Evolutionary conservation across 2,888 invertebrate species (phyloP).

Genomic region (Cheilosia impressa): DNA sequence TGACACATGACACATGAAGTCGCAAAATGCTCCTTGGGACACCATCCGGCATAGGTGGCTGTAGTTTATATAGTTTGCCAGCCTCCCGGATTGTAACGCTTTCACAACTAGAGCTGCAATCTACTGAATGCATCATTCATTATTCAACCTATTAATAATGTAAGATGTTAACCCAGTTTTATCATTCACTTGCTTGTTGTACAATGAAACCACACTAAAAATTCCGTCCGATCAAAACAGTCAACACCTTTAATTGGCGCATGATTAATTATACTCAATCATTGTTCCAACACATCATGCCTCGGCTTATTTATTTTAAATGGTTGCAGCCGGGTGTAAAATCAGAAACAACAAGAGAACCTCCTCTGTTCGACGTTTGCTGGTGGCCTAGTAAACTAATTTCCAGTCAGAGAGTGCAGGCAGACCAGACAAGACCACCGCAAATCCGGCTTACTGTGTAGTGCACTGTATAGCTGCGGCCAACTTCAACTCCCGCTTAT

Average conservation of each 20-base stretch:
- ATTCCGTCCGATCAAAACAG: conserved; percentile 16
- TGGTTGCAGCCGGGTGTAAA: conserved; percentile 13
- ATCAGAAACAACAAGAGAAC: conserved; percentile 15
- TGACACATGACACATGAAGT: too few relatives aligned
- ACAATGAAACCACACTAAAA: conserved; percentile 25
- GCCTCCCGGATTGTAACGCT: neutral
- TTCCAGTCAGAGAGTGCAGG: conserved; percentile 21
- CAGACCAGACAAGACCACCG: conserved; percentile 16
- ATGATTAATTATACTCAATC: conserved; percentile 57
- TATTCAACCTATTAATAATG: neutral
- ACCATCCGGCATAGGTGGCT: neutral
- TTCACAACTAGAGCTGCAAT: neutral
- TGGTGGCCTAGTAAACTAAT: conserved; percentile 58
- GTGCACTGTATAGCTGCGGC: conserved; percentile 19
- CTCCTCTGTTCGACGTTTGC: conserved; percentile 20
- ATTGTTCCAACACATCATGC: conserved; percentile 21
- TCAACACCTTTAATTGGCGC: conserved; percentile 48
- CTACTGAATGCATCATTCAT: neutral
- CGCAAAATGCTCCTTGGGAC: too few relatives aligned
- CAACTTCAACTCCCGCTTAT: conserved; percentile 43
- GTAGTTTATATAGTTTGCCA: neutral
- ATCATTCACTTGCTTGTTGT: conserved; percentile 8
- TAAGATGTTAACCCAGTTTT: conserved; percentile 1
- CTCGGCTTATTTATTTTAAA: conserved; percentile 36
- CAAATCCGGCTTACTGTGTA: conserved; percentile 15